phyloP scores from a whole-genome alignment of 2,888 invertebrate species.

The Patella pellucida region DNA sequence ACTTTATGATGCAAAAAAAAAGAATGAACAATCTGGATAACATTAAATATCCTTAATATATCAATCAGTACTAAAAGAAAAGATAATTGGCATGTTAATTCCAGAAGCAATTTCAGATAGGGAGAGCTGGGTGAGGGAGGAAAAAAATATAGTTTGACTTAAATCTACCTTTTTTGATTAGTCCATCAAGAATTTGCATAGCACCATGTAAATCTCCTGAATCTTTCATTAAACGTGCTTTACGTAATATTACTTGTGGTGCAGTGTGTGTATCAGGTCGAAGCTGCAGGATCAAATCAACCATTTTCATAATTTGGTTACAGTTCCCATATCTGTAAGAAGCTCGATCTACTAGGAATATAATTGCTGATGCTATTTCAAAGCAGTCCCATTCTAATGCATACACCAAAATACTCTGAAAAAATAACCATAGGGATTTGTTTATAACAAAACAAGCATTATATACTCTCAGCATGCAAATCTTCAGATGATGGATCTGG shows the following conservation, averaged over 20 bases:
- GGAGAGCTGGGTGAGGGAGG: too few relatives aligned
- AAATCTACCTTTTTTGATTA: background rate
- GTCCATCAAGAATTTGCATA: background rate
- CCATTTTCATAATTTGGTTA: slow-evolving; percentile 23
- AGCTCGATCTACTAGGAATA: slow-evolving; percentile 37
- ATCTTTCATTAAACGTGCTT: slow-evolving; percentile 38
- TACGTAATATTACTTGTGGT: slow-evolving; percentile 37
- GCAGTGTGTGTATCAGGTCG: slow-evolving; percentile 30
- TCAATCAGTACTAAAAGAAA: too few relatives aligned
- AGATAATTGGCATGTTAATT: too few relatives aligned
- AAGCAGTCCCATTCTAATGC: slow-evolving; percentile 26
- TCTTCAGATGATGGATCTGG: too few relatives aligned
- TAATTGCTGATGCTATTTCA: slow-evolving; percentile 29
- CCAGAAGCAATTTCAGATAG: too few relatives aligned
- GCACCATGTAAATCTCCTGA: slow-evolving; percentile 37
- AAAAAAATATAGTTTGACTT: too few relatives aligned
- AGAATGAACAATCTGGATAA: too few relatives aligned
- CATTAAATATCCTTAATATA: too few relatives aligned
- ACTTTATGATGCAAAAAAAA: too few relatives aligned
- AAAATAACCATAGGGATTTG: background rate
- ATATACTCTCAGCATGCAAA: too few relatives aligned
- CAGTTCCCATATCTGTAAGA: slow-evolving; percentile 35
- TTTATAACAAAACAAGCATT: too few relatives aligned
- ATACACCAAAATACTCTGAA: slow-evolving; percentile 31
- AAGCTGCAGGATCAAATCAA: slow-evolving; percentile 24